Conservation (phyloP, 37 sponge, comb jelly and placozoan species). For the Dysidea cf. avara region DNA sequence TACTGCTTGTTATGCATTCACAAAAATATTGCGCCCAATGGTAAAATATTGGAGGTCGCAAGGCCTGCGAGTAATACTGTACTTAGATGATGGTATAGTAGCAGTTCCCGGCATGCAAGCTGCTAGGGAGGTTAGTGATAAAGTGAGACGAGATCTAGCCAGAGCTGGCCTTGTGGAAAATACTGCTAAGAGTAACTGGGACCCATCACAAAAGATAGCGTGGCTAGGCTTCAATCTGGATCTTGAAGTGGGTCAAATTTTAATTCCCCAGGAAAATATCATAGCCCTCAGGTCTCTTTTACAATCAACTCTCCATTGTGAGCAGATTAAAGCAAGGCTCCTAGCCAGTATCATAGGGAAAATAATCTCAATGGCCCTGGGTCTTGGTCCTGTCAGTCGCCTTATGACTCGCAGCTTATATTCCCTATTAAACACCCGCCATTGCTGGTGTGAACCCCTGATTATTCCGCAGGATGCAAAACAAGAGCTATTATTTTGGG, state of each 20-base stretch:
- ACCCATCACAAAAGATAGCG: background rate
- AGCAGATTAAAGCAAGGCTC: no score
- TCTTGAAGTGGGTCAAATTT: background rate
- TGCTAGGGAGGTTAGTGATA: background rate
- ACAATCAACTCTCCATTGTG: no score
- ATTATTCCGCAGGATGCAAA: background rate
- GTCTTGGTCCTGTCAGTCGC: slow-evolving; percentile 15
- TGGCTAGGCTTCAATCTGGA: slow-evolving; percentile 11
- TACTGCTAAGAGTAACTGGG: slow-evolving; percentile 3
- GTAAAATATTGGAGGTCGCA: background rate
- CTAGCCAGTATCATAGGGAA: slow-evolving; percentile 25
- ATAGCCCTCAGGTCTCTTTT: no score
- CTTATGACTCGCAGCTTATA: slow-evolving; percentile 27
- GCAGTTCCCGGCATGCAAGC: background rate
- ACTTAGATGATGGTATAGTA: slow-evolving; percentile 38
- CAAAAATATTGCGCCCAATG: slow-evolving; percentile 14
- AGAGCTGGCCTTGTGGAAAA: slow-evolving; percentile 10
- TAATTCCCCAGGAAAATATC: no score
- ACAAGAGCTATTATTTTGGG: slow-evolving; percentile 21
- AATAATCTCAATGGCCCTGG: slow-evolving; percentile 26
- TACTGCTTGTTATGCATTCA: slow-evolving; percentile 28
- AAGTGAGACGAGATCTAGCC: background rate
- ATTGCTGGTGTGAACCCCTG: slow-evolving; percentile 12
- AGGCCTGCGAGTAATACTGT: slow-evolving; percentile 12
- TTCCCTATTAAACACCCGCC: background rate